Evolutionary conservation across 2,797 vertebrate species (phyloP), one percentile per base, ranked within the genome.

Genomic region (Poeciliopsis turneri): DNA sequence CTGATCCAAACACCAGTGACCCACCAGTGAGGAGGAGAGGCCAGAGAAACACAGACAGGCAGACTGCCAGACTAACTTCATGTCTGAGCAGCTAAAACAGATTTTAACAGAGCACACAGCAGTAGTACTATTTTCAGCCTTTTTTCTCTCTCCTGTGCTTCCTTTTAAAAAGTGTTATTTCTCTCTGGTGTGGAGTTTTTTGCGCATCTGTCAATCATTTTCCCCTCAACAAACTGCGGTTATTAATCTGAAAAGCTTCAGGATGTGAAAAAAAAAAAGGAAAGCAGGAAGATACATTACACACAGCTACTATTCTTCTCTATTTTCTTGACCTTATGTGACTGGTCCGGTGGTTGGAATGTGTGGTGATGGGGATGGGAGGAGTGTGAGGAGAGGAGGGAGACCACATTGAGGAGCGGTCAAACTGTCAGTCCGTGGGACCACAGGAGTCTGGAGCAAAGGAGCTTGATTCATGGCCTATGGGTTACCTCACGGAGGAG

Each of bases 381-480:
- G 91, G 91, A 89, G 90, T 78, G 20, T 82, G 71, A 88, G 84
- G 46, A 84, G 84, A 89, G 85, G 87, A 89, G 90, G 85, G 90
- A 84, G 87, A 90, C 92, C 93, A 88, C 92, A 92, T 90, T 86
- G 91, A 87, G 81, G 90, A 93, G 92, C 87, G 88, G 92, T 93
- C 90, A 90, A 90, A 91, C 93, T 89, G 86, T 91, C 92, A 93
- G 86, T 86, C 88, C 86, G 74, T 72, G 75, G 86, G 88, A 94
- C 92, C 94, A 89, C 94, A 94, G 91, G 86, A 90, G 90, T 92
- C 84, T 86, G 83, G 90, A 92, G 91, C 87, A 88, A 92, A 92
- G 85, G 91, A 89, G 87, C 72, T 46, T 93, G 91, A 93, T 94
- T 94, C 93, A 94, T 93, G 82, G 90, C 82, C 85, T 88, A 90